These are phyloP conservation scores for Drosophila lutescens DNA, from an alignment of 2,888 invertebrate species.

Conservation along the genomic window DNA sequence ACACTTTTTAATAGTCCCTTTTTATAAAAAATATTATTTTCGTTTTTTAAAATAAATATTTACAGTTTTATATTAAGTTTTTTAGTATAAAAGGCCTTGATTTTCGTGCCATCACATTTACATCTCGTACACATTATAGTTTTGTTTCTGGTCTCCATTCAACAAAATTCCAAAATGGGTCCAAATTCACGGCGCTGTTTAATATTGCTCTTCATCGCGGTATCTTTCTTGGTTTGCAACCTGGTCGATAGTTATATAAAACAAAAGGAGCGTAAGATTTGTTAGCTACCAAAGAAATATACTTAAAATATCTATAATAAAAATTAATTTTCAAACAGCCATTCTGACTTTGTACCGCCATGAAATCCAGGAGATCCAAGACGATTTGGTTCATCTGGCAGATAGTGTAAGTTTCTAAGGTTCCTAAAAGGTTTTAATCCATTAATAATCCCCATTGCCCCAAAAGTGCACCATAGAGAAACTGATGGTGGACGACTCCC, in stretches of 20 bases:
- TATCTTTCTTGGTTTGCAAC: conserved; percentile 4
- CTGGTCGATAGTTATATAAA: conserved; percentile 3
- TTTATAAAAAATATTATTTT: too few species aligned
- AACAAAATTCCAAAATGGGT: conserved; percentile 28
- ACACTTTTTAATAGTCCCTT: too few species aligned
- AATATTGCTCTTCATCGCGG: conserved; percentile 1
- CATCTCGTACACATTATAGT: not conserved
- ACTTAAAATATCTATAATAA: too few species aligned
- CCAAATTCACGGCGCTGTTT: conserved; percentile 20
- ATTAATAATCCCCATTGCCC: not conserved
- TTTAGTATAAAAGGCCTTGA: not conserved
- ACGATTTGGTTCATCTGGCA: conserved; percentile 23
- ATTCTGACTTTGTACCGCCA: not conserved
- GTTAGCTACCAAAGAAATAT: too few species aligned
- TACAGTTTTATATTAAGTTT: not conserved
- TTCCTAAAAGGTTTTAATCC: too few species aligned
- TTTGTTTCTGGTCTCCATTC: not conserved
- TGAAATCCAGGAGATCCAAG: conserved; percentile 3
- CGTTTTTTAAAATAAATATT: not conserved
- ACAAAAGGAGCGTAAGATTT: conserved; percentile 9
- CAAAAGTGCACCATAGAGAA: conserved; percentile 23
- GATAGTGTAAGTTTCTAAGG: conserved; percentile 18
- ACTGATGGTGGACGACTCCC: not conserved
- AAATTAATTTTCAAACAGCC: not conserved
- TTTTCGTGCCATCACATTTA: too few species aligned